Evolutionary conservation across 2,797 vertebrate genomes (phyloP).

Genomic region (Pseudotriccus pelzelni): DNA sequence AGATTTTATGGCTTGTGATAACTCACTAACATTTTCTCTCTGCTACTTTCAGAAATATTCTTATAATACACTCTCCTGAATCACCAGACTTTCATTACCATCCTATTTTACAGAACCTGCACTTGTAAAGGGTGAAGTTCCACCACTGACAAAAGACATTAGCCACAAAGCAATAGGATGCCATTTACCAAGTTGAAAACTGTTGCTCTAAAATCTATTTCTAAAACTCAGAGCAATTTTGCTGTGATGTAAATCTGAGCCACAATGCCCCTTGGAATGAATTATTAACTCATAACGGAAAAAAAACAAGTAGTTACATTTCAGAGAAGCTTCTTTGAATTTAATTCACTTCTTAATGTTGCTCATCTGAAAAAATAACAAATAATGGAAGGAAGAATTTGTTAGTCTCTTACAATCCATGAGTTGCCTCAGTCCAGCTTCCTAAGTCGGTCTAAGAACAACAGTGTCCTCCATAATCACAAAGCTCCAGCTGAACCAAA

Average conservation of each 20-base stretch:
- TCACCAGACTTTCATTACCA: neutral
- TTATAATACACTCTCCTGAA: neutral
- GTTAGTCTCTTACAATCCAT: neutral
- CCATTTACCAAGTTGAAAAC: neutral
- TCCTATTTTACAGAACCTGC: constrained; percentile 27
- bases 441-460: neutral
- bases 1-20: neutral
- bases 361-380: neutral
- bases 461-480: neutral
- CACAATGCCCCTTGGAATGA: neutral
- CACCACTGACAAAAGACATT: constrained; percentile 22
- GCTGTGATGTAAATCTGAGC: neutral
- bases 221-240: neutral
- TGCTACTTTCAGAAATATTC: neutral
- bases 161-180: constrained; percentile 46
- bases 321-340: neutral
- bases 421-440: neutral
- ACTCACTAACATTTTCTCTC: neutral
- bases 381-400: neutral
- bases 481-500: constrained; percentile 5
- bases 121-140: constrained; percentile 6
- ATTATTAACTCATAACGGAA: neutral
- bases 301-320: neutral
- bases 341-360: neutral
- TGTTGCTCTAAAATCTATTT: neutral